Evolutionary conservation across 2,113 vertebrate species (phyloP).

Genomic region (Calidris pugnax): DNA sequence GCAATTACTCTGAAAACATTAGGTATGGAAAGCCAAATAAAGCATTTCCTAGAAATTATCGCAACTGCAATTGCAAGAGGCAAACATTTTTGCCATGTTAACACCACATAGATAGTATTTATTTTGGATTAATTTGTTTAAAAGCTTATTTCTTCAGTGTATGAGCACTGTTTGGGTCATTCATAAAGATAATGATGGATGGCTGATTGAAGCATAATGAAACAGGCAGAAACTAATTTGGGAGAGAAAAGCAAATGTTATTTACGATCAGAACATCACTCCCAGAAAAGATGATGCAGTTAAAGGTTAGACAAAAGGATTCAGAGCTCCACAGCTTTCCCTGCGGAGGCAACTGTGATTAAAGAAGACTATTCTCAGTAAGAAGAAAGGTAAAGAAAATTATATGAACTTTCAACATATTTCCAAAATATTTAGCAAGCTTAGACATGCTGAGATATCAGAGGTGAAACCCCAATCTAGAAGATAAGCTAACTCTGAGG

Average conservation of each 20-base stretch:
- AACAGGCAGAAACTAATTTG: not conserved
- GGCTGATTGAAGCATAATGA: not conserved
- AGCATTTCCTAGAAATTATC: not conserved
- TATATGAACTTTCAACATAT: not conserved
- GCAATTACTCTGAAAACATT: not conserved
- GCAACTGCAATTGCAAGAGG: not conserved
- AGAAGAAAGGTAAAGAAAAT: not conserved
- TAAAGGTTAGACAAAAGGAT: not conserved
- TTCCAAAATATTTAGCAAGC: not conserved
- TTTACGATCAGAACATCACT: not conserved
- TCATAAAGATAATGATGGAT: not conserved
- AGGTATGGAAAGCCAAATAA: not conserved
- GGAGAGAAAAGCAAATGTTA: not conserved
- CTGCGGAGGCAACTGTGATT: not conserved
- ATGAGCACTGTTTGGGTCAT: not conserved
- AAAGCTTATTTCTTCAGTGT: not conserved
- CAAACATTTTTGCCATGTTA: not conserved
- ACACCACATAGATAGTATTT: accelerated
- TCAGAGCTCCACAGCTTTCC: not conserved
- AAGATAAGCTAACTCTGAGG: not conserved
- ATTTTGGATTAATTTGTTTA: not conserved
- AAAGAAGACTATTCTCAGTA: not conserved
- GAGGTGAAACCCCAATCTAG: not conserved
- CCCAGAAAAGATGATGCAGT: not conserved
- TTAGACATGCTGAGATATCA: not conserved